phyloP scores from a whole-genome alignment of 2,113 vertebrate species.

The Marcusenius ussheri region DNA sequence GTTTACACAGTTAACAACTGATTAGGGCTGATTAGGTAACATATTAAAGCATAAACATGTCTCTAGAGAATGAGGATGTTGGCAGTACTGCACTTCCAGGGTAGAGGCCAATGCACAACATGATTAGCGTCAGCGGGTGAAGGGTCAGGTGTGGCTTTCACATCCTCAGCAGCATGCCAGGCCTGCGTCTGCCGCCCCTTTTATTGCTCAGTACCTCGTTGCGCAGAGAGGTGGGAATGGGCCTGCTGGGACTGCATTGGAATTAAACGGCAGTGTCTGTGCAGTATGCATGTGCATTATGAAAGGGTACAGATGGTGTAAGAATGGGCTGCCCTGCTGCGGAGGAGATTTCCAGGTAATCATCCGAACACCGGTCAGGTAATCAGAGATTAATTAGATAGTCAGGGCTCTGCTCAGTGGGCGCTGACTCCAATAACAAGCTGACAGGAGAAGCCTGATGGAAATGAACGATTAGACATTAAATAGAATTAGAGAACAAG shows the following conservation, averaged over 20 bases:
- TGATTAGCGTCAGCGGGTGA: not conserved
- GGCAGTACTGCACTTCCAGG: not conserved
- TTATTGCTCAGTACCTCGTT: not conserved
- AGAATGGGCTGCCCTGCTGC: not conserved
- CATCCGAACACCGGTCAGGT: not conserved
- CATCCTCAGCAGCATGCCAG: not conserved
- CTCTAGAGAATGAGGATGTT: not conserved
- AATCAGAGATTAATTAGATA: not conserved
- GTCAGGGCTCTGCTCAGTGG: not conserved
- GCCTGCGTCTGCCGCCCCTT: not conserved
- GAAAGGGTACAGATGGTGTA: not conserved
- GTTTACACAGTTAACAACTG: not conserved
- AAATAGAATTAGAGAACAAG: not conserved
- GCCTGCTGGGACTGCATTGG: not conserved
- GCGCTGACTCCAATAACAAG: not conserved
- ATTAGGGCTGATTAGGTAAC: not conserved
- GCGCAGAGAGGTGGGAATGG: not conserved
- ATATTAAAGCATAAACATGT: not conserved
- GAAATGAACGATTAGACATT: not conserved
- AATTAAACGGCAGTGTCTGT: not conserved
- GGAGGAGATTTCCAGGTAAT: slow-evolving; percentile 4
- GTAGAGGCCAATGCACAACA: not conserved
- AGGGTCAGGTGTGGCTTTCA: not conserved
- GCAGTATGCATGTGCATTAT: not conserved
- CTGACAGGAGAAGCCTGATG: not conserved